A percentile compares a stretch with the other conserved stretches of the same genome.
phyloP scores from a whole-genome alignment of 1,140 invertebrate species.

The Penaeus japonicus region DNA sequence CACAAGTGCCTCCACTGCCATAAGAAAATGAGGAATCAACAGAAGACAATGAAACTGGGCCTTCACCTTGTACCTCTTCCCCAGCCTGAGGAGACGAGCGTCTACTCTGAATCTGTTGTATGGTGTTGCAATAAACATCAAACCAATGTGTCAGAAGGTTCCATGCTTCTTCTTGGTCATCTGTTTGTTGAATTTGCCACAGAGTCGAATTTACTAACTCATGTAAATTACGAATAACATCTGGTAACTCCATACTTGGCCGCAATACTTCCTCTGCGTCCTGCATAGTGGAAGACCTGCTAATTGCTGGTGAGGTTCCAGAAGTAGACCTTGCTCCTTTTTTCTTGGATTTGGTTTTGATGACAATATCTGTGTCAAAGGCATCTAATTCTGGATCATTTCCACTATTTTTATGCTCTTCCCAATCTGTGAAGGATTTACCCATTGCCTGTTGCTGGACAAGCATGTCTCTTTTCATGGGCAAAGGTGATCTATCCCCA shows the following conservation, averaged over 20 bases:
- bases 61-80: constrained; percentile 20
- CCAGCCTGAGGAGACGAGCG: constrained; percentile 9
- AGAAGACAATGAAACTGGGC: constrained; percentile 33
- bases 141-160: constrained; percentile 31
- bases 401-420: neutral
- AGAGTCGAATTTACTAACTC: constrained; percentile 29
- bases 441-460: neutral
- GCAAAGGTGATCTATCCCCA: neutral
- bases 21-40: constrained; percentile 23
- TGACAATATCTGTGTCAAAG: constrained; percentile 14
- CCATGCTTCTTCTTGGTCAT: constrained; percentile 1
- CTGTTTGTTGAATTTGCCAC: constrained; percentile 10
- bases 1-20: constrained; percentile 34
- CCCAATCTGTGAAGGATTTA: neutral
- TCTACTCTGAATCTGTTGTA: constrained; percentile 27
- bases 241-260: constrained; percentile 23
- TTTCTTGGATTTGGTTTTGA: constrained; percentile 24
- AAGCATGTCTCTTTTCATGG: neutral
- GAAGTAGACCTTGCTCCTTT: neutral
- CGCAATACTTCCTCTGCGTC: neutral
- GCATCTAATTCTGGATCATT: neutral
- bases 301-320: neutral
- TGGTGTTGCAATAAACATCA: constrained; percentile 28
- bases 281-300: neutral
- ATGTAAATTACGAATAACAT: constrained; percentile 35